Conservation (phyloP, 1,140 invertebrate species). For the Zaprionus inermis region DNA sequence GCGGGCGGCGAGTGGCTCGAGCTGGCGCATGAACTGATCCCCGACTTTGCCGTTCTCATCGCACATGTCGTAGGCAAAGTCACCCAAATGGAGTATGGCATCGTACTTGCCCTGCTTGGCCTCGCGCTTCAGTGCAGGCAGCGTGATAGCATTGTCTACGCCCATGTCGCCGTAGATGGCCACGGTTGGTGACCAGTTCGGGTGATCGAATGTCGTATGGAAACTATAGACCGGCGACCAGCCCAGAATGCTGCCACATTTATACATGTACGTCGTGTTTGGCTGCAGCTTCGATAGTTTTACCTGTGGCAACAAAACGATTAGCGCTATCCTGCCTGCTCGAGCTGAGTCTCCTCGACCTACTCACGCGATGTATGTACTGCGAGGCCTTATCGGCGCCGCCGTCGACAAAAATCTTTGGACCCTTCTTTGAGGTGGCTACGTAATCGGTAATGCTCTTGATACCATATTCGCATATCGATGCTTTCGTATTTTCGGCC, state of each 20-base stretch:
- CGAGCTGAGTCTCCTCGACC: conserved; percentile 76
- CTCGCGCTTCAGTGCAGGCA: conserved; percentile 92
- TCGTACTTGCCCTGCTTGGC: conserved; percentile 92
- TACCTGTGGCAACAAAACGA: conserved; percentile 87
- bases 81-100: conserved; percentile 95
- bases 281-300: conserved; percentile 86
- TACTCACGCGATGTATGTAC: conserved; percentile 92
- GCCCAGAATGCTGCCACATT: conserved; percentile 91
- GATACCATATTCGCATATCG: conserved; percentile 92
- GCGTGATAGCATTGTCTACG: conserved; percentile 93
- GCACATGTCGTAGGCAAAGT: conserved; percentile 98
- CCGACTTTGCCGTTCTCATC: conserved; percentile 90
- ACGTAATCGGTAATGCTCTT: conserved; percentile 81
- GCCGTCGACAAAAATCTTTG: conserved; percentile 90
- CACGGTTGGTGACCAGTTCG: conserved; percentile 91
- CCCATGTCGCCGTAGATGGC: conserved; percentile 97
- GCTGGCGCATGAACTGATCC: conserved; percentile 95
- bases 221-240: conserved; percentile 93
- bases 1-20: conserved; percentile 93
- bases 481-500: conserved; percentile 88
- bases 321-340: background rate
- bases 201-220: conserved; percentile 87
- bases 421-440: conserved; percentile 85
- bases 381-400: conserved; percentile 88
- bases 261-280: conserved; percentile 90